These are phyloP conservation scores for Sinhomidia bicolor DNA, from an alignment of 2,888 invertebrate species.

Conservation along the genomic window DNA sequence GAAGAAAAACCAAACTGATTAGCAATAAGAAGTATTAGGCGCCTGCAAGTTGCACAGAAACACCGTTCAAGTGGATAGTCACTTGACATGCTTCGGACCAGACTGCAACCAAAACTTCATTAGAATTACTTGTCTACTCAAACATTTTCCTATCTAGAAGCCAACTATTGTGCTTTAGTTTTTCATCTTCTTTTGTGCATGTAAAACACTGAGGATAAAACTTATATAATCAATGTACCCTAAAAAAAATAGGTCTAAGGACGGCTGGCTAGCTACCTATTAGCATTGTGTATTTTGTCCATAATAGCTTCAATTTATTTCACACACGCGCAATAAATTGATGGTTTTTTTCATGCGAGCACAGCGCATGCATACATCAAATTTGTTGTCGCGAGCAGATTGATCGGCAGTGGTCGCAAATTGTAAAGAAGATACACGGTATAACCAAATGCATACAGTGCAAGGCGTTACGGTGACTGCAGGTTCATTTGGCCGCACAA, in stretches of 20 bases:
- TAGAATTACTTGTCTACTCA: background rate
- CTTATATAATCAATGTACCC: background rate
- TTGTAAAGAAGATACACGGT: background rate
- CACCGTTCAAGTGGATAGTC: background rate
- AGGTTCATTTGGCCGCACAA: background rate
- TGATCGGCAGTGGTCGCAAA: too few species aligned
- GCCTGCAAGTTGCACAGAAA: background rate
- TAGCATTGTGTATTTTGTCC: background rate
- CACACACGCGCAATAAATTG: background rate
- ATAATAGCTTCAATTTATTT: background rate
- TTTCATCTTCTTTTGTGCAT: too few species aligned
- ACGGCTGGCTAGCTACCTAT: background rate
- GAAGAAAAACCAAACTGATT: too few species aligned
- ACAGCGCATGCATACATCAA: too few species aligned
- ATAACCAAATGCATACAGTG: background rate
- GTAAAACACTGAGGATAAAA: too few species aligned
- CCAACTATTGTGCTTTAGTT: too few species aligned
- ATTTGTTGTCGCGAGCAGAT: too few species aligned
- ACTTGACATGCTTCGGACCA: background rate
- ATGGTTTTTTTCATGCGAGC: background rate
- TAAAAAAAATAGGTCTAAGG: slow-evolving; percentile 61
- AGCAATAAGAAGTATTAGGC: too few species aligned
- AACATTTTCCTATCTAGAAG: background rate
- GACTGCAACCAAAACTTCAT: background rate
- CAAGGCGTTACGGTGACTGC: background rate